Evolutionary conservation across 1,140 invertebrate genomes (phyloP).

Genomic region (Cydia pomonella): DNA sequence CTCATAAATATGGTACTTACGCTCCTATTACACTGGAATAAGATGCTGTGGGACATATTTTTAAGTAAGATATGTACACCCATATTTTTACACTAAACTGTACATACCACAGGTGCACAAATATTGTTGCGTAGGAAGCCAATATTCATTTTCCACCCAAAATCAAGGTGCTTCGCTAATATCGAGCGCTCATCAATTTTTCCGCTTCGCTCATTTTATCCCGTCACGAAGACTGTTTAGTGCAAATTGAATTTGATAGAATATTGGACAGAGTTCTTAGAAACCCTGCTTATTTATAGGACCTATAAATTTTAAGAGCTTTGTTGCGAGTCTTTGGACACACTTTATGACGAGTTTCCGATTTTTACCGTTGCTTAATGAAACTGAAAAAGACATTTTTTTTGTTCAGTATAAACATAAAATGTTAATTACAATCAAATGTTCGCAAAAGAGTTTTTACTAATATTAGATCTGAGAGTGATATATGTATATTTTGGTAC

Average conservation of each 20-base stretch:
- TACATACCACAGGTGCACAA: no score
- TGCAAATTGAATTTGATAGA: slow-evolving; percentile 46
- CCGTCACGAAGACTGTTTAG: slow-evolving; percentile 40
- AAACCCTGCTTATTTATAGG: slow-evolving; percentile 16
- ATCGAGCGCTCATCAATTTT: slow-evolving; percentile 48
- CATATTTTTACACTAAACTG: no score
- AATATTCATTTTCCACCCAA: neutral
- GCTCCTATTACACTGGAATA: no score
- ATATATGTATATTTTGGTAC: no score
- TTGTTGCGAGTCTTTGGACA: neutral
- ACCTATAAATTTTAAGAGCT: slow-evolving; percentile 23
- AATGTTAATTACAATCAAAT: no score
- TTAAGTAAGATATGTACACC: no score
- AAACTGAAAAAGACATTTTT: neutral
- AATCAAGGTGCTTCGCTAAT: slow-evolving; percentile 35
- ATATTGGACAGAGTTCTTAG: slow-evolving; percentile 29
- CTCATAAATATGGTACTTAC: no score
- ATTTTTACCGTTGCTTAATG: neutral
- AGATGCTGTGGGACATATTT: no score
- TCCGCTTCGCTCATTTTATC: slow-evolving; percentile 44
- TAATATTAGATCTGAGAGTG: no score
- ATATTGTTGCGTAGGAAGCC: neutral
- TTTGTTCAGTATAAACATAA: no score
- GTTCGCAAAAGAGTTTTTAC: no score
- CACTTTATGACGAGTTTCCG: neutral